A percentile compares a stretch with the other conserved stretches of the same genome.
phyloP scores from a whole-genome alignment of 1,140 invertebrate genomes.

The Vanessa tameamea region DNA sequence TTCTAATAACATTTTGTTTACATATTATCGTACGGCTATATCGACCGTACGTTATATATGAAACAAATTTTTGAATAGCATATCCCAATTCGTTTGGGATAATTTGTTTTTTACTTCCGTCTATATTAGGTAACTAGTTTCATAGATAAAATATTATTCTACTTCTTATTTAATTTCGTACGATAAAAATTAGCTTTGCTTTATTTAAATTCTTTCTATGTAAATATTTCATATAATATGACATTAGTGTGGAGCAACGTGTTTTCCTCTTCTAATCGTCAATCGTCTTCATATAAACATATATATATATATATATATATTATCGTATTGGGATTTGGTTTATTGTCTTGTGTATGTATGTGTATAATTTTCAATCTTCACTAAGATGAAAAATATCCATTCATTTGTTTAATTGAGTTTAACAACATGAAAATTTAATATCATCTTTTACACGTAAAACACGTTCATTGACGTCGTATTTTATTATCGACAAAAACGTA shows the following conservation, averaged over 20 bases:
- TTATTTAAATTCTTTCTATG: too few relatives aligned
- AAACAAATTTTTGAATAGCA: too few relatives aligned
- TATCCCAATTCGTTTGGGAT: too few relatives aligned
- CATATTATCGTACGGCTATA: too few relatives aligned
- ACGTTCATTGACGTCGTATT: background rate
- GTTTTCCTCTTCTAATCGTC: conserved; percentile 3
- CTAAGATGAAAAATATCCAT: background rate
- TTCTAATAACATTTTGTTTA: too few relatives aligned
- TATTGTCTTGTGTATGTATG: conserved; percentile 20
- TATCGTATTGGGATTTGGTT: conserved; percentile 16
- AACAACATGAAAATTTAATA: background rate
- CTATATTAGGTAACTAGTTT: too few relatives aligned
- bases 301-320: background rate
- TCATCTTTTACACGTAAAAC: background rate
- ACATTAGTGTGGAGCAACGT: background rate
- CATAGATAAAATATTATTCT: too few relatives aligned
- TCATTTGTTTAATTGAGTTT: background rate
- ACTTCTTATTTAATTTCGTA: too few relatives aligned
- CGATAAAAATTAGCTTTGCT: too few relatives aligned
- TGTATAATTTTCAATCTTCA: conserved; percentile 33
- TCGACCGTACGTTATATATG: too few relatives aligned
- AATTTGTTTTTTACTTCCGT: too few relatives aligned
- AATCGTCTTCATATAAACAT: conserved; percentile 13
- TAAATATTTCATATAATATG: background rate
- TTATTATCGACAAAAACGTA: background rate